phyloP scores from a whole-genome alignment of 2,888 invertebrate genomes.

The Seira musarum region DNA sequence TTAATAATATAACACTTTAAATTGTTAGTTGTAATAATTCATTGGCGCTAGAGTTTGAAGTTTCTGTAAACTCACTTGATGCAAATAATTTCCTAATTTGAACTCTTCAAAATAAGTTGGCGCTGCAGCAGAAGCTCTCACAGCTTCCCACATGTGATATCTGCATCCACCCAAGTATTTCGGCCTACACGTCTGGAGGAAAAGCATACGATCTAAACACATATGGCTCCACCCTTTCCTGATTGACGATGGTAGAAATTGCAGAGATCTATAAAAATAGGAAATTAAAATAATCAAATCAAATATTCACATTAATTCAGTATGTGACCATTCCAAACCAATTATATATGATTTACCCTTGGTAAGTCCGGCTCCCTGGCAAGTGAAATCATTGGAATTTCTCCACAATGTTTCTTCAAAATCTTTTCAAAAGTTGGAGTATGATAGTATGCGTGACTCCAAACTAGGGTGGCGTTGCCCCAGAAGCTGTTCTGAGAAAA shows the following conservation, averaged over 20 bases:
- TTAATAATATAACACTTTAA: slow-evolving; percentile 9
- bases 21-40: too few species aligned
- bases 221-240: slow-evolving; percentile 81
- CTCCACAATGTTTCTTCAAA: slow-evolving; percentile 79
- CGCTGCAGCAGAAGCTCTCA: slow-evolving; percentile 91
- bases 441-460: slow-evolving; percentile 91
- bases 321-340: too few species aligned
- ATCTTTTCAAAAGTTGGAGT: slow-evolving; percentile 86
- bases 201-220: slow-evolving; percentile 90
- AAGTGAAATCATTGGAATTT: slow-evolving; percentile 78
- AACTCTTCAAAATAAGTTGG: slow-evolving; percentile 93
- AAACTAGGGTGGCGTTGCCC: slow-evolving; percentile 85
- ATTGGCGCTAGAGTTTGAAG: too few species aligned
- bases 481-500: slow-evolving; percentile 79
- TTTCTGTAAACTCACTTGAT: too few species aligned
- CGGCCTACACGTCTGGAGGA: slow-evolving; percentile 80
- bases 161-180: slow-evolving; percentile 82
- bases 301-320: too few species aligned
- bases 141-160: slow-evolving; percentile 85
- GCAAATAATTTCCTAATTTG: slow-evolving; percentile 79
- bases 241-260: slow-evolving; percentile 86
- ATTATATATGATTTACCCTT: slow-evolving; percentile 73
- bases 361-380: slow-evolving; percentile 75
- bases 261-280: slow-evolving; percentile 79
- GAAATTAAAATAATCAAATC: too few species aligned